Percentiles rank a stretch among this genome's conserved stretches.
These are phyloP conservation scores for Hipposideros armiger DNA, from an alignment of 2,113 vertebrate genomes.

Conservation along the genomic window DNA sequence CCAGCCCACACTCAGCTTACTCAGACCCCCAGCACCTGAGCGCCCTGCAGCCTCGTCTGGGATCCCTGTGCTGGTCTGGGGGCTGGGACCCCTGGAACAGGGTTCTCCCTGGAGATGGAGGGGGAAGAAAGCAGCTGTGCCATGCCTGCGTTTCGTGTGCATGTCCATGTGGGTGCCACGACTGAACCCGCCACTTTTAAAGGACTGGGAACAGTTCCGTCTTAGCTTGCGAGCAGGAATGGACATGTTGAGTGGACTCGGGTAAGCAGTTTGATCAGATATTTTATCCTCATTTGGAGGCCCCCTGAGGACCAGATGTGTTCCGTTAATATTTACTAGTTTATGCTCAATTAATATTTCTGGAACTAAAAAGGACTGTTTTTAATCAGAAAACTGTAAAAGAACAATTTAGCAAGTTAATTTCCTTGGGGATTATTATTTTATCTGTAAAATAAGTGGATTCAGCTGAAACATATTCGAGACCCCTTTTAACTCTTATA, in stretches of 20 bases:
- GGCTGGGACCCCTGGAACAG: not conserved
- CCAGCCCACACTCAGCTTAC: too few species aligned
- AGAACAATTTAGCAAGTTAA: not conserved
- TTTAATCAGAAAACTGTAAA: not conserved
- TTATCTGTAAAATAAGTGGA: not conserved
- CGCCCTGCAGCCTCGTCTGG: too few species aligned
- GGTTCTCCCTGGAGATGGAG: too few species aligned
- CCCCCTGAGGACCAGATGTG: not conserved
- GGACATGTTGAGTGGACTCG: not conserved
- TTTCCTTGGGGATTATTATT: not conserved
- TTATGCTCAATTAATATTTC: not conserved
- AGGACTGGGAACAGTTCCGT: not conserved
- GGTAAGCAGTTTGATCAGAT: not conserved
- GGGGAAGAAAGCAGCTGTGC: too few species aligned
- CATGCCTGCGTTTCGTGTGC: not conserved
- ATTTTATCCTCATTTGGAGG: not conserved
- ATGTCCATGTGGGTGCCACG: accelerated
- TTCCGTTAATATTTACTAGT: not conserved
- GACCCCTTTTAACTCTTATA: not conserved
- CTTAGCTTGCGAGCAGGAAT: not conserved
- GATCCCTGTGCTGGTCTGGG: too few species aligned
- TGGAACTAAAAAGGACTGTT: not conserved
- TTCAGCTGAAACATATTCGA: not conserved
- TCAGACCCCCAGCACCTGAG: too few species aligned
- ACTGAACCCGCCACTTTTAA: not conserved